Percentiles rank a stretch among this genome's conserved stretches.
Conservation (phyloP, 2,113 vertebrate genomes). For the Trochalopteron elliotii region DNA sequence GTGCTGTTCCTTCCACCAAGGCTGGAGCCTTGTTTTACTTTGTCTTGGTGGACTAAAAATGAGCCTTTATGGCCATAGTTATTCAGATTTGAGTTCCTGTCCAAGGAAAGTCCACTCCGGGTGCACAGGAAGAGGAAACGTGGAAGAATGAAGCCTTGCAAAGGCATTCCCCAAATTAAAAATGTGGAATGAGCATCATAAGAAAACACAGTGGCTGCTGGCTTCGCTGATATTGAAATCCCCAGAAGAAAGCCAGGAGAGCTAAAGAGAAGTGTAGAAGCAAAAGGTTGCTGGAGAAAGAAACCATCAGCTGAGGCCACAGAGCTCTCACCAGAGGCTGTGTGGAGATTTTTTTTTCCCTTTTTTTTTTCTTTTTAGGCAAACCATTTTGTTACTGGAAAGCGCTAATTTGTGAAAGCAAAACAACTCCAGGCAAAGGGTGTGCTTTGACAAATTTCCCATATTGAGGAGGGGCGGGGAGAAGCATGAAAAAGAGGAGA, state of each 20-base stretch:
- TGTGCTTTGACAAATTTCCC: conserved; percentile 50
- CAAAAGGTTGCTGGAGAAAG: background rate
- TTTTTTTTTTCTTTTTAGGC: background rate
- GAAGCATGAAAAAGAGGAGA: conserved; percentile 57
- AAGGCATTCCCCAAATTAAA: background rate
- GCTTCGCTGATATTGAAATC: background rate
- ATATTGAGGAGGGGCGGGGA: conserved; percentile 7
- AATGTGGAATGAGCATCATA: background rate
- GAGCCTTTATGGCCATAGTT: accelerated
- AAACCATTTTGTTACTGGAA: conserved; percentile 16
- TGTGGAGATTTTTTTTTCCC: background rate
- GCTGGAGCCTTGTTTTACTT: accelerated
- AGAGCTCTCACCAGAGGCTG: background rate
- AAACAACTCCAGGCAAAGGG: conserved; percentile 55
- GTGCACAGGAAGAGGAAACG: background rate
- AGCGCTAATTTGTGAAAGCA: conserved; percentile 54
- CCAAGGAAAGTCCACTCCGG: background rate
- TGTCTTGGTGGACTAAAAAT: background rate
- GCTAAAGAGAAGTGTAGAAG: background rate
- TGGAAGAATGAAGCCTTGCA: background rate
- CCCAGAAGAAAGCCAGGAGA: background rate
- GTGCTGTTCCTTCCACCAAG: background rate
- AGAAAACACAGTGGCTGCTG: background rate
- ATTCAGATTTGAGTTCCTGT: background rate
- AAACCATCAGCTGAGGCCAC: background rate